Percentiles rank a stretch among this genome's conserved stretches.
phyloP scores from a whole-genome alignment of 2,113 vertebrate genomes.

The Grammomys surdaster region DNA sequence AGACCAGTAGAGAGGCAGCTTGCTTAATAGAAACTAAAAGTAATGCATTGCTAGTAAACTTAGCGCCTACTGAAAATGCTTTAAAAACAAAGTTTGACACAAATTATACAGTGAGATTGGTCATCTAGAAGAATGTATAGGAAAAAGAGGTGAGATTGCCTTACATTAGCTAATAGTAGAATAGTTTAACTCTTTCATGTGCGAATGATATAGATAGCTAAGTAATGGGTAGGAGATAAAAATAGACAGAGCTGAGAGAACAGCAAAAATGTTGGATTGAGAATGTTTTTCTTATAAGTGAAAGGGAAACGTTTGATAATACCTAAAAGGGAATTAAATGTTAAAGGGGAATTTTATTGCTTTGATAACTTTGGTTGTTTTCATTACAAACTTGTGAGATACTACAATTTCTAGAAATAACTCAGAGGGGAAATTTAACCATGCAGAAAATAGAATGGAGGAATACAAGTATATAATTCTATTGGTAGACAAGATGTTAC shows the following conservation, averaged over 20 bases:
- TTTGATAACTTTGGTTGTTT: neutral
- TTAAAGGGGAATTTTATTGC: neutral
- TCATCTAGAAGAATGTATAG: neutral
- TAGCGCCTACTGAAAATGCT: neutral
- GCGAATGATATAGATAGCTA: neutral
- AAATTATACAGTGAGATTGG: neutral
- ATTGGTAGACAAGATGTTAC: neutral
- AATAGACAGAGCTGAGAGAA: neutral
- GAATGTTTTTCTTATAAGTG: neutral
- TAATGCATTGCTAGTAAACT: neutral
- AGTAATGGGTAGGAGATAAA: rapidly evolving
- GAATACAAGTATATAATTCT: neutral
- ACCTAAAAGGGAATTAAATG: neutral
- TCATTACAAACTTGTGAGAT: neutral
- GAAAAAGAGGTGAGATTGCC: neutral
- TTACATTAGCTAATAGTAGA: neutral
- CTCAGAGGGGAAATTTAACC: neutral
- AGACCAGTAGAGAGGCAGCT: neutral
- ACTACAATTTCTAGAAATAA: neutral
- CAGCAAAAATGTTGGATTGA: neutral
- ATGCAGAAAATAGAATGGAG: neutral
- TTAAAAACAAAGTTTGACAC: neutral
- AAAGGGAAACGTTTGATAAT: neutral
- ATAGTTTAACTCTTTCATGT: neutral
- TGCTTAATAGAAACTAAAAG: neutral